phyloP scores from a whole-genome alignment of 2,113 vertebrate genomes.

The Calyptommatus sinebrachiatus region DNA sequence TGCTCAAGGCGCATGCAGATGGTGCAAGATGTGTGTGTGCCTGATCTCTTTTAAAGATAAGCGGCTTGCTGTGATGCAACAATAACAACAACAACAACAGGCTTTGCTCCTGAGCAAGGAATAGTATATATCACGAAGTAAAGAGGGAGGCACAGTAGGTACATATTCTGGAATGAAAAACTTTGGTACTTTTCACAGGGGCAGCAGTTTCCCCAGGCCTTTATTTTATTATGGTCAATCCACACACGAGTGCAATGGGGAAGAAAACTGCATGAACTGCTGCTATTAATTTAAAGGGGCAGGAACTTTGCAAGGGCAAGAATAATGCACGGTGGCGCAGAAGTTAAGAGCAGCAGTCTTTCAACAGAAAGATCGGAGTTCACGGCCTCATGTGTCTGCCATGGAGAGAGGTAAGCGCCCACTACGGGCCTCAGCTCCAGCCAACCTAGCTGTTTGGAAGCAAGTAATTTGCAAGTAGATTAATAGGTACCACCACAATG shows the following conservation, averaged over 20 bases:
- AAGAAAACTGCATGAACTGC: neutral
- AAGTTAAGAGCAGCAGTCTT: too few species aligned
- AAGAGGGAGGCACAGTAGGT: neutral
- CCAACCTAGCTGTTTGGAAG: too few species aligned
- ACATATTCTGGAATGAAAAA: neutral
- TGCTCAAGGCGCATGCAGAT: neutral
- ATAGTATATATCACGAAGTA: neutral
- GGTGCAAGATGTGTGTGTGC: neutral
- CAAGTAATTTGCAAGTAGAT: too few species aligned
- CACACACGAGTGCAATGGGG: too few species aligned
- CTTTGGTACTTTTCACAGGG: neutral
- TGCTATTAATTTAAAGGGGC: neutral
- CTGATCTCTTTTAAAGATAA: neutral
- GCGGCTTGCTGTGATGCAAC: neutral
- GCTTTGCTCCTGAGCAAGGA: neutral
- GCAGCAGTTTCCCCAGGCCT: neutral
- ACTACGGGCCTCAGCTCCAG: too few species aligned
- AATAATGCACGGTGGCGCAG: neutral
- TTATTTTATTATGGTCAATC: too few species aligned
- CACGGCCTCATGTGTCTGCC: too few species aligned
- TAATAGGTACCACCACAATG: too few species aligned
- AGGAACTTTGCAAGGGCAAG: neutral
- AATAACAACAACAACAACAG: neutral
- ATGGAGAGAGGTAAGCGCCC: too few species aligned
- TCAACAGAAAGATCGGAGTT: too few species aligned